These are phyloP conservation scores for Venusia cambrica DNA, from an alignment of 2,888 invertebrate genomes.

Conservation along the genomic window DNA sequence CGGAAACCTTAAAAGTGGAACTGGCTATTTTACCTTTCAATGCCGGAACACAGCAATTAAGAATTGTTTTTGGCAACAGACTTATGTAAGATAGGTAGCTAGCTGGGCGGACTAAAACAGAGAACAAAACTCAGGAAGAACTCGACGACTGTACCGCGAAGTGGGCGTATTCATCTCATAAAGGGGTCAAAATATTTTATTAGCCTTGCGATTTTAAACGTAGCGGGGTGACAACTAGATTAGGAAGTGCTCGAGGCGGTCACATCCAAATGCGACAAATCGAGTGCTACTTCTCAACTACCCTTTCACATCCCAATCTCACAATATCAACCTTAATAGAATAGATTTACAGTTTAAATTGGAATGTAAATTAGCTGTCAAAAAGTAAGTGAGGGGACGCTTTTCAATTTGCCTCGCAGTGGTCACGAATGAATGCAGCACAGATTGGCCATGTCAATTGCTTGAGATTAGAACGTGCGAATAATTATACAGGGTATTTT, in stretches of 20 bases:
- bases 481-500: conserved; percentile 22
- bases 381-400: conserved; percentile 27
- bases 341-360: conserved; percentile 26
- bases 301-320: conserved; percentile 29
- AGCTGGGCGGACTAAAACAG: too few species aligned
- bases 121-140: too few species aligned
- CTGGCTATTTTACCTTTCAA: too few species aligned
- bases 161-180: conserved; percentile 77
- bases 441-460: conserved; percentile 45
- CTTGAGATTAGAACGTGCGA: conserved; percentile 27
- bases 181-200: conserved; percentile 81
- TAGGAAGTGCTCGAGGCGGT: conserved; percentile 55
- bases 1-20: too few species aligned
- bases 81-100: too few species aligned
- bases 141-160: conserved; percentile 52
- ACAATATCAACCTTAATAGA: conserved; percentile 11
- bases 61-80: too few species aligned
- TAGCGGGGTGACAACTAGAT: conserved; percentile 73
- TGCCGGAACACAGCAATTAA: too few species aligned
- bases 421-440: conserved; percentile 45
- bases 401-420: conserved; percentile 44
- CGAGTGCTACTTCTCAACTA: conserved; percentile 35
- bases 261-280: conserved; percentile 48
- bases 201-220: conserved; percentile 79
- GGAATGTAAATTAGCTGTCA: conserved; percentile 19